Evolutionary conservation across 2,113 vertebrate genomes (phyloP).

Genomic region (Donacobius atricapilla): DNA sequence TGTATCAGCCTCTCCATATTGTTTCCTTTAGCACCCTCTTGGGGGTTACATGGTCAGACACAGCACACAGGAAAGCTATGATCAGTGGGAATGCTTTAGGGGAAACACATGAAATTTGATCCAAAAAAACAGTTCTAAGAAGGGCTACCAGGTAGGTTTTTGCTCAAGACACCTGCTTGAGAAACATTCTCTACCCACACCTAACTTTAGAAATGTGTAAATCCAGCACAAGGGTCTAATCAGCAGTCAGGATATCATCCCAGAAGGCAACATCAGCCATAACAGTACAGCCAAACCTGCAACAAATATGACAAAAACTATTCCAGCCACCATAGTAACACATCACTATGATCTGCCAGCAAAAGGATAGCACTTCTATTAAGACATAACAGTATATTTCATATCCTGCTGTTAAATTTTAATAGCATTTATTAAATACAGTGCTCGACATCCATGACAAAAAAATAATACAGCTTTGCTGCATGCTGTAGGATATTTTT

Average conservation of each 20-base stretch:
- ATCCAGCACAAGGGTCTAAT: not conserved
- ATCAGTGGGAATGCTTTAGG: not conserved
- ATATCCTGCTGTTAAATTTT: conserved; percentile 6
- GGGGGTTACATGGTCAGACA: not conserved
- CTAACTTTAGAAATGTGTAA: not conserved
- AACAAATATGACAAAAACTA: not conserved
- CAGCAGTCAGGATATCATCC: not conserved
- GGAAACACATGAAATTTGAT: not conserved
- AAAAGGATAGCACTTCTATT: not conserved
- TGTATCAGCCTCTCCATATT: not conserved
- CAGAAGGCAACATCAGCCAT: not conserved
- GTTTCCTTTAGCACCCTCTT: not conserved
- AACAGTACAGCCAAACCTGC: not conserved
- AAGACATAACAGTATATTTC: not conserved
- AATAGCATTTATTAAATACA: conserved; percentile 11
- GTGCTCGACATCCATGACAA: not conserved
- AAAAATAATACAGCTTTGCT: not conserved
- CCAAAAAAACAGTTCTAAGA: not conserved
- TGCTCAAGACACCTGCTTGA: not conserved
- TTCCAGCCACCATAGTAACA: not conserved
- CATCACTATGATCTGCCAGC: not conserved
- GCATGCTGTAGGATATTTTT: not conserved
- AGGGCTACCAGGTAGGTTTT: not conserved
- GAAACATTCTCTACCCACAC: not conserved
- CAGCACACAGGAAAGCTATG: not conserved